Base-by-base conservation (phyloP, 2,797 vertebrate species). In the Tenualosa ilisha region DNA sequence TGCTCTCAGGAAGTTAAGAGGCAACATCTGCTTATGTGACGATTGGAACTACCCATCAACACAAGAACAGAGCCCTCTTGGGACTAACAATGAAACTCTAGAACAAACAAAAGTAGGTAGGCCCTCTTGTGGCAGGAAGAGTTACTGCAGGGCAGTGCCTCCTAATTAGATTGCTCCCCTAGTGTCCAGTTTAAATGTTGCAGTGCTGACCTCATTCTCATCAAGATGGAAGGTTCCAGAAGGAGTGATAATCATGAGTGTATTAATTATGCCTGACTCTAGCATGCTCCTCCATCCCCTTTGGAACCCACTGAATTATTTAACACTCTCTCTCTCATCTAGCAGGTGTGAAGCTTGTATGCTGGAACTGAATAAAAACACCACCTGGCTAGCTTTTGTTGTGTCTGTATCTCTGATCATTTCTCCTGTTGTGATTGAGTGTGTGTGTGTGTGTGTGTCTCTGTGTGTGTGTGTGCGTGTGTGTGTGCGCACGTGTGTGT, bases 241-340 rank as follows among this genome's bases (percentile, higher is more conserved):
- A 72, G 65, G 65, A 72, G 65, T 37, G 65, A 31, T 11, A 37
- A 72, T 72, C 65, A 72, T 37, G 65, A 31, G 26, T 72, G 26
- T 12, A 37, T 37, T 72, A 72, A 72, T 72, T 72, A 72, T 72
- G 65, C 24, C 65, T 68, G 65, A 68, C 65, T 37, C 24, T n/a
- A 65, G 61, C 61, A 3, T 26, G 63, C 68, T 86, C 86, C 87
- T 86, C 90, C 92, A 92, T 91, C 92, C 65, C 88, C 54, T 72
- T 26, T 26, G 43, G 87, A 90, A 0, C 81, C 79, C 89, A 90
- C 65, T 72, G 12, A 15, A 72, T 72, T 72, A 72, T 72, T 72
- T 72, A 72, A 72, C 31, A 37, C 12, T 40, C 24, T 15, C 65
- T 15, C 65, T 31, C 65, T 13, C 37, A 31, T 26, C 31, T 31